Evolutionary conservation across 2,113 vertebrate genomes (phyloP).

Genomic region (Phyllostomus discolor): DNA sequence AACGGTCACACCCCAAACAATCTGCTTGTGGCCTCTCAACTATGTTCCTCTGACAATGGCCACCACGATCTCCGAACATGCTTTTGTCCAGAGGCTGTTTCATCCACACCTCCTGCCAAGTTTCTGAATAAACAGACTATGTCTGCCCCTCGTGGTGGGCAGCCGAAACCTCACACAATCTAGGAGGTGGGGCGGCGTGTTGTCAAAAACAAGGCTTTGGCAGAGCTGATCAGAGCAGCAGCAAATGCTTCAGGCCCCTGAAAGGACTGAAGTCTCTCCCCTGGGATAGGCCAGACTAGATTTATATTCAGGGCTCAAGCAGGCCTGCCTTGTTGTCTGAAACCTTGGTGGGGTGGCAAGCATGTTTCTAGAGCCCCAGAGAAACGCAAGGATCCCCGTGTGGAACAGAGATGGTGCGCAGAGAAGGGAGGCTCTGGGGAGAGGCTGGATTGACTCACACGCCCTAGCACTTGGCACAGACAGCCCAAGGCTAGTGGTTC

Average conservation of each 20-base stretch:
- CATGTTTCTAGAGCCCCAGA: not conserved
- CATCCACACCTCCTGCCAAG: conserved; percentile 32
- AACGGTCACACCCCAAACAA: not conserved
- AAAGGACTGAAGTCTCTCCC: not conserved
- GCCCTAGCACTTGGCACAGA: not conserved
- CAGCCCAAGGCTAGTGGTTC: not conserved
- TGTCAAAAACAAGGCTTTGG: conserved; percentile 1
- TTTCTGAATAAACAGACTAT: conserved; percentile 43
- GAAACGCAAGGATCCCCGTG: not conserved
- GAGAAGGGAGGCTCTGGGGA: not conserved
- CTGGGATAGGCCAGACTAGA: not conserved
- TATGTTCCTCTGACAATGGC: not conserved
- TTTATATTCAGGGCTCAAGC: not conserved
- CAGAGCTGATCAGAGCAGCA: not conserved
- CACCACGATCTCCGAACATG: not conserved
- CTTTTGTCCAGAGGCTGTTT: not conserved
- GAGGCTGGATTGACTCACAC: not conserved
- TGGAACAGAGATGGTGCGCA: not conserved
- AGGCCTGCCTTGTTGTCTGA: not conserved
- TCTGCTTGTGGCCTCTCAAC: not conserved
- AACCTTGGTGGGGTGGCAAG: not conserved
- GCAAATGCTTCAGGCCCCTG: not conserved
- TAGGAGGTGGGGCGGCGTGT: not conserved
- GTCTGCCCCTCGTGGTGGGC: not conserved
- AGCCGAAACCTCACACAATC: conserved; percentile 1